Evolutionary conservation across 2,888 invertebrate genomes (phyloP).

Genomic region (Eupithecia vulgata): DNA sequence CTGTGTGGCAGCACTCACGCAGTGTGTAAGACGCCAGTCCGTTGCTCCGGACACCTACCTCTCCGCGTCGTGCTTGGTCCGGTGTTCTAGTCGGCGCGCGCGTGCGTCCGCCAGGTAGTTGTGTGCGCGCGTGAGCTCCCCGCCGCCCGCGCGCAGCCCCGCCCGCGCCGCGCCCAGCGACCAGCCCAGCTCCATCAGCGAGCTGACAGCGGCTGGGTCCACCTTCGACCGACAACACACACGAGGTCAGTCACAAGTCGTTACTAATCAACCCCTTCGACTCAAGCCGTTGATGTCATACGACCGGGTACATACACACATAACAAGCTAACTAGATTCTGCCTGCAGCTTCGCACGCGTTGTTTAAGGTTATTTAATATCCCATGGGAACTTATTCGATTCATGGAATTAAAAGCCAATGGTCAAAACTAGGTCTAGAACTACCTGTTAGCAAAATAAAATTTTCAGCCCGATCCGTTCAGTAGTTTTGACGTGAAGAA

Average conservation of each 20-base stretch:
- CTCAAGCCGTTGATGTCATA: neutral
- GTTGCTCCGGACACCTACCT: conserved; percentile 3
- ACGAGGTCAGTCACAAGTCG: neutral
- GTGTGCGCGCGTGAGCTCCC: conserved; percentile 83
- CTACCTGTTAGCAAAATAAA: no score
- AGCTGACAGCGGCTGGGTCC: conserved; percentile 58
- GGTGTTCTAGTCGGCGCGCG: conserved; percentile 60
- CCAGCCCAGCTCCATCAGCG: conserved; percentile 84
- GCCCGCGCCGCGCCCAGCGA: conserved; percentile 87
- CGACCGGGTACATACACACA: no score
- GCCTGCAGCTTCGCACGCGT: no score
- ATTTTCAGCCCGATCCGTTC: no score
- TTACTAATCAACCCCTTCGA: no score
- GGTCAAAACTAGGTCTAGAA: no score
- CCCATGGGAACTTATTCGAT: no score
- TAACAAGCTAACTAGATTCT: no score
- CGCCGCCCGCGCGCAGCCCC: conserved; percentile 80
- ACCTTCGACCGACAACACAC: conserved; percentile 54
- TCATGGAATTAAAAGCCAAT: no score
- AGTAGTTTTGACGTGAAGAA: no score
- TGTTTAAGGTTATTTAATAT: no score
- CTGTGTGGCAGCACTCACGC: no score
- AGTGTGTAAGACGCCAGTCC: neutral
- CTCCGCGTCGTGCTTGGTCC: conserved; percentile 9
- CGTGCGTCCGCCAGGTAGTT: conserved; percentile 85